A percentile compares a stretch with the other conserved stretches of the same genome.
Evolutionary conservation across 2,888 invertebrate genomes (phyloP).

Genomic region (Mellilla xanthometata): DNA sequence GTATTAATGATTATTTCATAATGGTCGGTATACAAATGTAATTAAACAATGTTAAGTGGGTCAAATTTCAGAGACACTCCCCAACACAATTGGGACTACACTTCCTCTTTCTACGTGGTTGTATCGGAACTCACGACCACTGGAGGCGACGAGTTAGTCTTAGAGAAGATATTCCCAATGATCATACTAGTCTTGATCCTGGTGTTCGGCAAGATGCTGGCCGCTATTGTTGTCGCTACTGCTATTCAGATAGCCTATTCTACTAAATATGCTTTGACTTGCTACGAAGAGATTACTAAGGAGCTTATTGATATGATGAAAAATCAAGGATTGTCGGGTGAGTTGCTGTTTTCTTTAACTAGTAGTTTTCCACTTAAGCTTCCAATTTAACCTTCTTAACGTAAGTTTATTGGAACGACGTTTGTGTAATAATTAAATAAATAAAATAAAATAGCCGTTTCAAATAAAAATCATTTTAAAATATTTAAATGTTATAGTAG

Average conservation of each 20-base stretch:
- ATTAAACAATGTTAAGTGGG: background rate
- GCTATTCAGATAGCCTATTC: conserved; percentile 66
- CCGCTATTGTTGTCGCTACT: conserved; percentile 63
- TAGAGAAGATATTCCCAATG: conserved; percentile 49
- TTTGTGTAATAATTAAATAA: too few relatives aligned
- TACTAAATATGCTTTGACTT: conserved; percentile 60
- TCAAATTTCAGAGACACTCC: conserved; percentile 49
- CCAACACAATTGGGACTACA: conserved; percentile 62
- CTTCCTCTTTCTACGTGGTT: conserved; percentile 64
- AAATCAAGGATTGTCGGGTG: conserved; percentile 71
- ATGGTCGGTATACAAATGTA: too few relatives aligned
- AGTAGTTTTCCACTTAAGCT: too few relatives aligned
- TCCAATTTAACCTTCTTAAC: too few relatives aligned
- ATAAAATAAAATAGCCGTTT: too few relatives aligned
- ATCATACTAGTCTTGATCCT: conserved; percentile 53
- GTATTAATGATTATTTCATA: too few relatives aligned
- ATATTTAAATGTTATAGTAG: too few relatives aligned
- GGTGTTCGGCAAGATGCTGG: conserved; percentile 67
- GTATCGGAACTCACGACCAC: conserved; percentile 58
- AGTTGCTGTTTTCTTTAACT: conserved; percentile 33
- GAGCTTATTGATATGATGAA: conserved; percentile 66
- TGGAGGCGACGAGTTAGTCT: conserved; percentile 64
- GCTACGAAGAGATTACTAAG: conserved; percentile 56
- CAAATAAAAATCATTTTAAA: too few relatives aligned
- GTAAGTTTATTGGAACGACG: too few relatives aligned